Evolutionary conservation across 1,140 invertebrate genomes (phyloP).

Genomic region (Drosophila arizonae): DNA sequence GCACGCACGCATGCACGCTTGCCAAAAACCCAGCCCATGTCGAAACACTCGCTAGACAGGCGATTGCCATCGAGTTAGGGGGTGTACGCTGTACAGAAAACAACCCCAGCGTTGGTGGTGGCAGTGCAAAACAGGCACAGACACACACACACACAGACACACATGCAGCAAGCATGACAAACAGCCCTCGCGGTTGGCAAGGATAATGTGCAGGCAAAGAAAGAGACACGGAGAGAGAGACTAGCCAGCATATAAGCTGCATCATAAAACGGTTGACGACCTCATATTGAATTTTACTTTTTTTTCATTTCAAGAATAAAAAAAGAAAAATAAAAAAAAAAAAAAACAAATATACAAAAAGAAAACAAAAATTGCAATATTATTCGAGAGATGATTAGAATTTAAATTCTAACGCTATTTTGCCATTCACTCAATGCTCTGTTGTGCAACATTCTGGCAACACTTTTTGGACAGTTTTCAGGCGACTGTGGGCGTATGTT

Average conservation of each 20-base stretch:
- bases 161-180: slow-evolving; percentile 21
- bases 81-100: slow-evolving; percentile 60
- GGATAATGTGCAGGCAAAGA: slow-evolving; percentile 43
- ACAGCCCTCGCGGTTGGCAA: slow-evolving; percentile 60
- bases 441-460: slow-evolving; percentile 41
- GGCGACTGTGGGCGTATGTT: not conserved
- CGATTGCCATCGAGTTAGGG: slow-evolving; percentile 39
- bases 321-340: not conserved
- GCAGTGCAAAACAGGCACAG: slow-evolving; percentile 59
- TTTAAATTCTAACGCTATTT: slow-evolving; percentile 13
- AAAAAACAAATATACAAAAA: not conserved
- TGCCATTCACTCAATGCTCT: slow-evolving; percentile 21
- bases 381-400: not conserved
- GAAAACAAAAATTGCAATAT: slow-evolving; percentile 3
- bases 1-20: slow-evolving; percentile 63
- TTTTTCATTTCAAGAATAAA: too few species aligned
- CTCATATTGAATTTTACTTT: slow-evolving; percentile 25
- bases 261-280: slow-evolving; percentile 77
- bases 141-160: slow-evolving; percentile 23
- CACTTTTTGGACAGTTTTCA: slow-evolving; percentile 13
- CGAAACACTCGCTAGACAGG: slow-evolving; percentile 26
- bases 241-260: slow-evolving; percentile 19
- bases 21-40: slow-evolving; percentile 43
- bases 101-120: slow-evolving; percentile 71
- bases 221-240: not conserved